Percentiles rank a stretch among this genome's conserved stretches.
Evolutionary conservation across 2,113 vertebrate genomes (phyloP).

Genomic region (Himantopus leucocephalus): DNA sequence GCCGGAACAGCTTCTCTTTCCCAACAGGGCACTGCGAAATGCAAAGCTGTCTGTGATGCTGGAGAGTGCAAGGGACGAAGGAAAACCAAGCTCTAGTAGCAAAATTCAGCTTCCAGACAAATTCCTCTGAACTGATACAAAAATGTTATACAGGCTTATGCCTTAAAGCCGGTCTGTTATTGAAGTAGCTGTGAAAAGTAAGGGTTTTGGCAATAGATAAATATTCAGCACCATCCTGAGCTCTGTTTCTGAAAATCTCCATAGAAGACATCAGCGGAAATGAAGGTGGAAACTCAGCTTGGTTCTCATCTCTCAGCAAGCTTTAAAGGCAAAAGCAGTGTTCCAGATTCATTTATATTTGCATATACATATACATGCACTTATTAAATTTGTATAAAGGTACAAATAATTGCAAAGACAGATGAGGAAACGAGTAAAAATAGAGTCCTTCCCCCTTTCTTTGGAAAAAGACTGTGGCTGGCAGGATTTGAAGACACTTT

Average conservation of each 20-base stretch:
- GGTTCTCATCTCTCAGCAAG: background rate
- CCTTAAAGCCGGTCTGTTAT: background rate
- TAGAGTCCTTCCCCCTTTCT: background rate
- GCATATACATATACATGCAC: background rate
- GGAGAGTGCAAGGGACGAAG: background rate
- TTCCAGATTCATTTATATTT: background rate
- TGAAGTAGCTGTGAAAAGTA: background rate
- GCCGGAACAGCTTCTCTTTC: background rate
- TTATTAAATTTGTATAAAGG: background rate
- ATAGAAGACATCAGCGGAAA: background rate
- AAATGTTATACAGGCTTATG: background rate
- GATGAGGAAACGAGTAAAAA: background rate
- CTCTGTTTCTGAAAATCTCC: background rate
- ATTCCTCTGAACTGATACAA: background rate
- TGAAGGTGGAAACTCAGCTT: background rate
- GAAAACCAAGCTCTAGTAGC: background rate
- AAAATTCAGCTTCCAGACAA: background rate
- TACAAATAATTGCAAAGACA: background rate
- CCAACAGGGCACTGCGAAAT: background rate
- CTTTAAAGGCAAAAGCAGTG: background rate
- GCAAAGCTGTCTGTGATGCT: background rate
- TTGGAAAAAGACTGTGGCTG: background rate
- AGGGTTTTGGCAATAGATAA: background rate
- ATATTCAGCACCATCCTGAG: fast-evolving
- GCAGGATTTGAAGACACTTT: background rate